These are phyloP conservation scores for Mayetiola destructor DNA, from an alignment of 2,888 invertebrate genomes.

Conservation along the genomic window DNA sequence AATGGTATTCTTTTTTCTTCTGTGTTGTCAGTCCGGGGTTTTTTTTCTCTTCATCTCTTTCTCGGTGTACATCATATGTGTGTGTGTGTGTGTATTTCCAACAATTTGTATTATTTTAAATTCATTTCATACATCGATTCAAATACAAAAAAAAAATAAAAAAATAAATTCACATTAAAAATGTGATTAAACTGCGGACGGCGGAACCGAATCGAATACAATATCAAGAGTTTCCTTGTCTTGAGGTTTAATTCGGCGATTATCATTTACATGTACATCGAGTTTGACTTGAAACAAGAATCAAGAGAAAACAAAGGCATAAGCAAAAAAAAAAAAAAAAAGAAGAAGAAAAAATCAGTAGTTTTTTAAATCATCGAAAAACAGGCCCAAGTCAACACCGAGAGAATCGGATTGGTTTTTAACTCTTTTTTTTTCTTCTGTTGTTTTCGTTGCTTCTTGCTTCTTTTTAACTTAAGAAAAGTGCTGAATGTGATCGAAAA, in stretches of 20 bases:
- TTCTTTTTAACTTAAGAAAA: no score
- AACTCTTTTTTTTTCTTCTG: no score
- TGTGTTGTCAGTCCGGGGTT: conserved; percentile 13
- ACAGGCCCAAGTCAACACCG: no score
- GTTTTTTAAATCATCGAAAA: no score
- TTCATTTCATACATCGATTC: conserved; percentile 10
- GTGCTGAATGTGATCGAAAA: no score
- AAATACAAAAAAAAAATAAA: neutral
- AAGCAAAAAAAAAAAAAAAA: neutral
- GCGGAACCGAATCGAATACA: neutral
- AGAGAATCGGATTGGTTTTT: no score
- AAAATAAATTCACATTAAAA: conserved; percentile 5
- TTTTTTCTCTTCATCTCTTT: neutral
- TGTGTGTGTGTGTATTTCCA: conserved; percentile 11
- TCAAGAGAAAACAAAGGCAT: neutral
- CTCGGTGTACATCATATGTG: neutral
- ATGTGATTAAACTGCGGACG: neutral
- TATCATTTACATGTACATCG: no score
- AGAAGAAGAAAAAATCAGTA: no score
- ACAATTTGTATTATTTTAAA: conserved; percentile 11
- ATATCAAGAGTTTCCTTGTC: no score
- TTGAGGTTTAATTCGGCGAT: no score
- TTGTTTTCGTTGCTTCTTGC: no score
- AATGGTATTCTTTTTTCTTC: neutral
- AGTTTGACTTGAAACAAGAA: no score